Base-by-base conservation (phyloP, 2,113 vertebrate species). In the Mesocricetus auratus region DNA sequence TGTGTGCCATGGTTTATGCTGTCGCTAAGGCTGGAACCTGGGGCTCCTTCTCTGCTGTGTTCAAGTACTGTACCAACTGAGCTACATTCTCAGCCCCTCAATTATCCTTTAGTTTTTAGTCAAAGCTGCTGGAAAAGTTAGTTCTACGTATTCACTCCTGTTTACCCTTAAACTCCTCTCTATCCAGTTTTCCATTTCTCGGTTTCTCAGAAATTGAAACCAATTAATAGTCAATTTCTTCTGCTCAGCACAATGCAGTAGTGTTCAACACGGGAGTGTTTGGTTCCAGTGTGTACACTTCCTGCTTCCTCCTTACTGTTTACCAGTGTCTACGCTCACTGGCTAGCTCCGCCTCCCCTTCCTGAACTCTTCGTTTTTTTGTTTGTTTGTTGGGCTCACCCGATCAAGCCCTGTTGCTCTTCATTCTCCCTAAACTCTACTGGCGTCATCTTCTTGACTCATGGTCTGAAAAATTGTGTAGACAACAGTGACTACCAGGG, bases 141-240 rank as follows among this genome's bases (percentile, higher is more conserved):
- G 31, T 53, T 86, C 47, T 60, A 45, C 36, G 21, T 16, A 36
- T 4, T 71, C 79, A 29, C 0, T 60, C 79, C 21, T 60, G 31
- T 8, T 39, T 60, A 0, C 6, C 22, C 36, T 39, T 39, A 29
- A n/a, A 15, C 36, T 22, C n/a, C 26, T 5, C 3, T 0, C 21
- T 22, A 24, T 42, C 24, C 81, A 29, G 26, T 24, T 62, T 62
- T 1, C 79, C 53, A 81, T 58, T 5, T 36, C 79, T 82, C 79
- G 7, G 21, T n/a, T 81, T 79, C 50, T 56, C 77, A 56, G 33
- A 36, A 56, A 58, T 56, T 81, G 78, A 56, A 81, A 58, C 33
- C 36, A 58, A 81, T 10, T 22, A 12, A 81, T 24, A 81, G 21
- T 58, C n/a, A 31, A 5, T 11, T 29, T 62, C 81, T 42, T 22